These are phyloP conservation scores for Liasis olivaceus DNA, from an alignment of 2,797 vertebrate species.

Conservation along the genomic window DNA sequence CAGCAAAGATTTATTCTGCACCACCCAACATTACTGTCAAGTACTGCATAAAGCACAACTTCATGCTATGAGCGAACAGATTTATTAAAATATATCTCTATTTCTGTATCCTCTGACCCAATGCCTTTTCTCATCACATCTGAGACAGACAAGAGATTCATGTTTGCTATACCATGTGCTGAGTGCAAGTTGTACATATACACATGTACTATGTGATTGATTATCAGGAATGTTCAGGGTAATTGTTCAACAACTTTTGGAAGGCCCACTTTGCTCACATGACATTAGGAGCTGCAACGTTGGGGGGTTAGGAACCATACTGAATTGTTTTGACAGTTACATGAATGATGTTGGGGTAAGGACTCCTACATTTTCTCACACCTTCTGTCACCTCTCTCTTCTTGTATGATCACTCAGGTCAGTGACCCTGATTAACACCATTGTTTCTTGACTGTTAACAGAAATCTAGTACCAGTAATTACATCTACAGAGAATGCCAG, in stretches of 20 bases:
- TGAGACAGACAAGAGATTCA: too few relatives aligned
- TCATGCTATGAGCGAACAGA: not conserved
- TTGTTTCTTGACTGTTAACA: not conserved
- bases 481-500: not conserved
- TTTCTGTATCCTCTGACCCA: not conserved
- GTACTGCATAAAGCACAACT: not conserved
- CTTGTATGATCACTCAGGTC: not conserved
- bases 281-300: not conserved
- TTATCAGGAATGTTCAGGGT: not conserved
- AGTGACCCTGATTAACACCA: not conserved
- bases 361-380: not conserved
- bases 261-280: not conserved
- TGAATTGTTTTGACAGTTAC: not conserved
- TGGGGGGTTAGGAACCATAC: not conserved
- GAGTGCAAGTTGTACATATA: too few relatives aligned
- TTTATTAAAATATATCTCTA: not conserved
- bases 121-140: not conserved
- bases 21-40: not conserved
- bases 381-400: not conserved
- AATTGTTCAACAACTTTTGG: not conserved
- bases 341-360: not conserved
- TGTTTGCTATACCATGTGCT: too few relatives aligned
- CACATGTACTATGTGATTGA: too few relatives aligned
- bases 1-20: not conserved
- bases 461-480: not conserved